A percentile compares a stretch with the other conserved stretches of the same genome.
These are phyloP conservation scores for Leucopternis melanops DNA, from an alignment of 2,113 vertebrate species.

Conservation along the genomic window DNA sequence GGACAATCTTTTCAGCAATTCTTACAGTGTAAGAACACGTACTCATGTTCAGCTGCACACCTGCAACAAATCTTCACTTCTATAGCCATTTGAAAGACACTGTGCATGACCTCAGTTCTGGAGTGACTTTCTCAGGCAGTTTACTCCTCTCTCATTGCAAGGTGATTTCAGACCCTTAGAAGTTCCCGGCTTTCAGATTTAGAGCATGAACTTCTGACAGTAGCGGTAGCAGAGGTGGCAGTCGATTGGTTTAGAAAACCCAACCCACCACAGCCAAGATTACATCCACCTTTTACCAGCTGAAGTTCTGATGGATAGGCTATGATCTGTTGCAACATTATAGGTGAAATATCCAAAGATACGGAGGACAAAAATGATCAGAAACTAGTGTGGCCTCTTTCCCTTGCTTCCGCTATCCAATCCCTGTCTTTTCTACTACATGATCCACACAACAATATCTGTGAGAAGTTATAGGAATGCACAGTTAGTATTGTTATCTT, in stretches of 20 bases:
- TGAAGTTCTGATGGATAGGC: not conserved
- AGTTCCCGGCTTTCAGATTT: not conserved
- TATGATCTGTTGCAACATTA: not conserved
- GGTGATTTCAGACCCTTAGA: not conserved
- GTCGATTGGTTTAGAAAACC: not conserved
- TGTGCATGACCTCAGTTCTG: too few relatives aligned
- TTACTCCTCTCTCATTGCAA: not conserved
- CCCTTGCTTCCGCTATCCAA: not conserved
- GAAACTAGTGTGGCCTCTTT: not conserved
- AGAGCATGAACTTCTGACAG: not conserved
- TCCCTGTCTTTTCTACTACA: too few relatives aligned
- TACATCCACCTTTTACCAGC: not conserved
- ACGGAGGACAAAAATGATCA: not conserved
- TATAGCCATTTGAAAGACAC: not conserved
- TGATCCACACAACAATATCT: rapidly evolving
- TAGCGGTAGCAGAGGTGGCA: not conserved
- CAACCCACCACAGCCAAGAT: not conserved
- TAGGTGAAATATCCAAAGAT: not conserved
- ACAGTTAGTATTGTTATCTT: not conserved
- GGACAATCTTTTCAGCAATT: not conserved
- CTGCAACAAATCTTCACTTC: not conserved
- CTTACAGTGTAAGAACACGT: rapidly evolving
- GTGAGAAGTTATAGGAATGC: not conserved
- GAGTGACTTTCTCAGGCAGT: not conserved
- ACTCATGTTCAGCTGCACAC: not conserved